A percentile compares a stretch with the other conserved stretches of the same genome.
These are phyloP conservation scores for Buphagus erythrorhynchus DNA, from an alignment of 2,797 vertebrate genomes.

Conservation along the genomic window DNA sequence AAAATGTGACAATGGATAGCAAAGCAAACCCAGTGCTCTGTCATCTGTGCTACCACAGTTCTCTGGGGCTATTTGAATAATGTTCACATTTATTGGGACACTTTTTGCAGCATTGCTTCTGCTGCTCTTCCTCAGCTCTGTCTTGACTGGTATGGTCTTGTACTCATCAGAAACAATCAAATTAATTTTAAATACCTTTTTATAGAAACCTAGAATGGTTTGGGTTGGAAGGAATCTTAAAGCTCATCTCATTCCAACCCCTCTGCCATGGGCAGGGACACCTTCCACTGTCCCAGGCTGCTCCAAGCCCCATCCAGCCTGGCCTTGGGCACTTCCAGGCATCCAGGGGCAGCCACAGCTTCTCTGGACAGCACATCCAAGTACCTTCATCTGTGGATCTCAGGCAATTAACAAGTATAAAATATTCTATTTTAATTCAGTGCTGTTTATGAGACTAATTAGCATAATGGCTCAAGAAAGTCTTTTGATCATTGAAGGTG, in stretches of 20 bases:
- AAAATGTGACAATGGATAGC: background rate
- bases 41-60: background rate
- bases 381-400: background rate
- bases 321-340: background rate
- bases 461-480: background rate
- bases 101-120: background rate
- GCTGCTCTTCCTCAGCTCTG: background rate
- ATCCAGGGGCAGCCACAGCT: background rate
- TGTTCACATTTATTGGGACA: background rate
- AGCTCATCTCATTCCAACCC: fast-evolving
- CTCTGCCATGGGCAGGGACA: fast-evolving
- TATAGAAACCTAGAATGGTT: background rate
- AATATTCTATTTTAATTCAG: background rate
- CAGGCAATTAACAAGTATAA: background rate
- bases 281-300: fast-evolving
- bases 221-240: background rate
- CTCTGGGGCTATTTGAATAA: background rate
- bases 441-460: background rate
- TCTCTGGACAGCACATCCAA: background rate
- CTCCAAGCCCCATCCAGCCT: fast-evolving
- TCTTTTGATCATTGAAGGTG: background rate
- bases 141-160: background rate
- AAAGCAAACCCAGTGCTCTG: background rate
- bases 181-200: background rate
- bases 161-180: background rate